Base-by-base conservation (phyloP, 2,888 invertebrate genomes). In the Epistrophella euchroma region DNA sequence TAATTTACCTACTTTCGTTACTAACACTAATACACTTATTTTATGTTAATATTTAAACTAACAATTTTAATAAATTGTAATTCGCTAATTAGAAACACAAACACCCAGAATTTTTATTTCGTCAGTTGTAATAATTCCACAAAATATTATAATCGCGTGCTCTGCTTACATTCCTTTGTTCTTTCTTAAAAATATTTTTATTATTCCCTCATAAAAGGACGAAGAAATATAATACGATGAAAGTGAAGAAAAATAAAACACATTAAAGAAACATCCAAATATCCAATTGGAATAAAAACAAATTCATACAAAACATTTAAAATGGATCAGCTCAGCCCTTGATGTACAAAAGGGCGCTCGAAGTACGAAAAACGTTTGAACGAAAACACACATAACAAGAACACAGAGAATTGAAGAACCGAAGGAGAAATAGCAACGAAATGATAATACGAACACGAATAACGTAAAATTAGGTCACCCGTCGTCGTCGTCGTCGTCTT, bases 391-490 rank as follows among this genome's bases (percentile, higher is more conserved):
- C 9, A 32, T 1, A 9, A 32, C 0, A 32, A 71, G n/a, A 47
- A 15, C 73, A 70, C 47, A 58, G 19, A 74, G 17, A 73, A 58
- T 62, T 22, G 55, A 37, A 45, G 52, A 78, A 45, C 68, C 52
- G 28, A 35, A 64, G 50, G 32, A 37, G 68, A 37, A 73, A 58
- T 47, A 73, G 79, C 37, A 56, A 73, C 50, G 58, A 55, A 52
- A 60, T 66, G 76, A 77, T 55, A 37, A 71, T 55, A 64, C 71
- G 47, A 73, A 68, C 81, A 85, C 81, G 75, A 80, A 80, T 58
- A 77, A 79, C 79, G 60, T 62, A 71, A 81, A 85, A 85, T 85
- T 85, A 85, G 85, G 85, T 85, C 85, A 85, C 52, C n/a, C n/a
- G n/a, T n/a, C n/a, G n/a, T n/a, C 68, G 66, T 66, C 28, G 19